Evolutionary conservation across 2,113 vertebrate genomes (phyloP).

Genomic region (Vombatus ursinus): DNA sequence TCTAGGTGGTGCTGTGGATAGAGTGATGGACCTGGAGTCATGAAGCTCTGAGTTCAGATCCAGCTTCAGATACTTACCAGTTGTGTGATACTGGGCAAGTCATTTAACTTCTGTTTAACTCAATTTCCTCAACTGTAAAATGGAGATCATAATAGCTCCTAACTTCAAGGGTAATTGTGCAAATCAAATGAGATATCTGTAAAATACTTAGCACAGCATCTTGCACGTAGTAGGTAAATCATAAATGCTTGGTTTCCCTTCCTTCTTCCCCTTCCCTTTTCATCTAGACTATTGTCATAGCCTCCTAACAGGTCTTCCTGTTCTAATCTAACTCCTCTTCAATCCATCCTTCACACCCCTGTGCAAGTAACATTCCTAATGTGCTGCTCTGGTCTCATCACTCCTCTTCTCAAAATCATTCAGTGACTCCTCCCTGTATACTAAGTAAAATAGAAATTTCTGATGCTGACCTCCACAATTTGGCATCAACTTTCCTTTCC

Average conservation of each 20-base stretch:
- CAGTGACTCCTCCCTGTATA: too few species aligned
- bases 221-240: neutral
- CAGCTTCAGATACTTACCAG: neutral
- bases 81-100: neutral
- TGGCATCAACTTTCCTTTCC: neutral
- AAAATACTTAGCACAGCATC: neutral
- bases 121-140: neutral
- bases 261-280: neutral
- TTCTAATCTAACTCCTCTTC: too few species aligned
- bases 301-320: too few species aligned
- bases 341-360: too few species aligned
- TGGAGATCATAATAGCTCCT: neutral
- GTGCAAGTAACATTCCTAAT: too few species aligned
- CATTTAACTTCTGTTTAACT: neutral
- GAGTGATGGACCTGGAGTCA: neutral
- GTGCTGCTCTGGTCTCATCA: too few species aligned
- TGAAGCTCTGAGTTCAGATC: neutral
- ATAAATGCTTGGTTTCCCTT: neutral
- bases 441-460: too few species aligned
- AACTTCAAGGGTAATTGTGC: neutral
- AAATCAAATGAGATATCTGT: neutral
- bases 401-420: too few species aligned
- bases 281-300: too few species aligned
- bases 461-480: neutral
- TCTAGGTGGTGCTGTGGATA: neutral